Conservation (phyloP, 2,888 invertebrate genomes). For the Thelaira solivaga region DNA sequence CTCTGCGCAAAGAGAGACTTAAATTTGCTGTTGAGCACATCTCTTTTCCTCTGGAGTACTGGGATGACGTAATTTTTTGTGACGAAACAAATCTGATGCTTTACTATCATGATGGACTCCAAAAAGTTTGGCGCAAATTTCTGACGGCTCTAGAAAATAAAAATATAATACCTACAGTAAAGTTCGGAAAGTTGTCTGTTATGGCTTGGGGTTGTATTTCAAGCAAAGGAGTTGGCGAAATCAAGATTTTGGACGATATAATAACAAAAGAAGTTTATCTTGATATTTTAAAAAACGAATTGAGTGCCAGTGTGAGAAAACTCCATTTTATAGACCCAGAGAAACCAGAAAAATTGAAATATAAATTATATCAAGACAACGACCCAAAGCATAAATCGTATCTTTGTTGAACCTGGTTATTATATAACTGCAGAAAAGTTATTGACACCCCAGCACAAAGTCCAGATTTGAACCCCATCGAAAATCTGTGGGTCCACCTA, state of each 20-base stretch:
- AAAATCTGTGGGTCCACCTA: too few relatives aligned
- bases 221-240: neutral
- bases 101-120: neutral
- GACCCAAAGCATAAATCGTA: too few relatives aligned
- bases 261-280: neutral
- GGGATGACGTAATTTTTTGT: neutral
- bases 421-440: too few relatives aligned
- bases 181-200: neutral
- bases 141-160: neutral
- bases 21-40: neutral
- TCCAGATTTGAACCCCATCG: too few relatives aligned
- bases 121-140: neutral
- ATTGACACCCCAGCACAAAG: too few relatives aligned
- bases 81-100: neutral
- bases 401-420: too few relatives aligned
- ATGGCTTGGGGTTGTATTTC: neutral
- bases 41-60: neutral
- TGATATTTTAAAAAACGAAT: neutral
- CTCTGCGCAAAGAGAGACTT: neutral
- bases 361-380: too few relatives aligned
- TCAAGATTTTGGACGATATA: neutral
- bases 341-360: too few relatives aligned
- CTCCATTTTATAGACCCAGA: too few relatives aligned
- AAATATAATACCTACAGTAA: neutral
- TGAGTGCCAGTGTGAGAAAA: too few relatives aligned